Percentiles rank a stretch among this genome's conserved stretches.
These are phyloP conservation scores for Mormyrus iriodes DNA, from an alignment of 2,113 vertebrate species.

Conservation along the genomic window DNA sequence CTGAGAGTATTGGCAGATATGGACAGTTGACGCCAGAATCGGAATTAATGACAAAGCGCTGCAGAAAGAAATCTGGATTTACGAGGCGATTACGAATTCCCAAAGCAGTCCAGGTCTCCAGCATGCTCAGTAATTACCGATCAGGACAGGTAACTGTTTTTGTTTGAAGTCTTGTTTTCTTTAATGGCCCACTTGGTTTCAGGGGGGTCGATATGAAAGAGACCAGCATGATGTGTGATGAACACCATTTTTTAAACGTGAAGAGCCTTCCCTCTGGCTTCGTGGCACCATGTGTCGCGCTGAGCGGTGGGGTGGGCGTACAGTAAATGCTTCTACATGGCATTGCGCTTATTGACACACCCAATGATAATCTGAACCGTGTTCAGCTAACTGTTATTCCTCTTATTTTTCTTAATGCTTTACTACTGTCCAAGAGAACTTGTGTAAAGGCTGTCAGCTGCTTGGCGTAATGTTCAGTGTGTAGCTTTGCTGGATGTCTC, in stretches of 20 bases:
- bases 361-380: constrained; percentile 98
- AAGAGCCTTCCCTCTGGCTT: constrained; percentile 80
- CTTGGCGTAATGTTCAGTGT: constrained; percentile 10
- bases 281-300: constrained; percentile 83
- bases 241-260: constrained; percentile 73
- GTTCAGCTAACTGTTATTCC: constrained; percentile 88
- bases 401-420: constrained; percentile 55
- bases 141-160: background rate
- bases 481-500: background rate
- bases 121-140: background rate
- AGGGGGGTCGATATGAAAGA: background rate
- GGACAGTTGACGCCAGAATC: background rate
- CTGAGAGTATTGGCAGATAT: background rate
- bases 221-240: constrained; percentile 43
- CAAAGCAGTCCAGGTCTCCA: background rate
- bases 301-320: constrained; percentile 76
- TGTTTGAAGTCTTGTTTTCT: background rate
- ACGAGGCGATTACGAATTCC: background rate
- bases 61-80: background rate
- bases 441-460: constrained; percentile 16
- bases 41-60: background rate
- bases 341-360: constrained; percentile 93
- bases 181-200: background rate
- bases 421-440: constrained; percentile 31
- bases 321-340: constrained; percentile 93